Conservation (phyloP, 2,113 vertebrate species). For the Argyrosomus japonicus region DNA sequence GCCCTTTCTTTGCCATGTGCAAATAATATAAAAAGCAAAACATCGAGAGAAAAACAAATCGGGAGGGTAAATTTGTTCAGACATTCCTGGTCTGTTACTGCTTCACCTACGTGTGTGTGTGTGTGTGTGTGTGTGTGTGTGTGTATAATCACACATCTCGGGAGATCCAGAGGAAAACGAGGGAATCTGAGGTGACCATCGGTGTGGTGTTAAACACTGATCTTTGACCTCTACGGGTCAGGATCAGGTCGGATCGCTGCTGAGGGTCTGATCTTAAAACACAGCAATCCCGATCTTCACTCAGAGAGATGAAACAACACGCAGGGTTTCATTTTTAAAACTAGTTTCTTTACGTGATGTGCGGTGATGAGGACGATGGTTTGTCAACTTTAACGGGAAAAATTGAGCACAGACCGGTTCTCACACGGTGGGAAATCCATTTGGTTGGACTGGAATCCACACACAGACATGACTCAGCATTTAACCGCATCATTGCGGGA, state of each 20-base stretch:
- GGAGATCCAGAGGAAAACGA: constrained; percentile 19
- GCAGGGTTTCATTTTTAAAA: background rate
- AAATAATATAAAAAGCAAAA: constrained; percentile 62
- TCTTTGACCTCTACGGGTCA: constrained; percentile 60
- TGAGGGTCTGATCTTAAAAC: constrained; percentile 17
- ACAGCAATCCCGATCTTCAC: background rate
- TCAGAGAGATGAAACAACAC: background rate
- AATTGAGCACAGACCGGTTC: background rate
- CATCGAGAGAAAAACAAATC: constrained; percentile 35
- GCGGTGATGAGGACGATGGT: background rate
- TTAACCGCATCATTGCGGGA: background rate
- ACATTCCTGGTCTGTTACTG: constrained; percentile 35
- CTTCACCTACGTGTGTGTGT: constrained; percentile 18
- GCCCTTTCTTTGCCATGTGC: constrained; percentile 40
- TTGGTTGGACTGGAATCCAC: background rate
- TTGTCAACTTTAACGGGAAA: background rate
- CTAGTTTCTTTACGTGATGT: background rate
- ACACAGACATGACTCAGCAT: background rate
- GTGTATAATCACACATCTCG: background rate
- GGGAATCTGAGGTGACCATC: constrained; percentile 38
- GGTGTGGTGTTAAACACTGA: constrained; percentile 47
- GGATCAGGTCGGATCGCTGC: constrained; percentile 27
- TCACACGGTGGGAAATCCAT: background rate
- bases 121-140: constrained; percentile 22
- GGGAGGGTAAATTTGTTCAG: constrained; percentile 25